A percentile compares a stretch with the other conserved stretches of the same genome.
phyloP scores from a whole-genome alignment of 1,140 invertebrate species.

The Meteorus sp. region DNA sequence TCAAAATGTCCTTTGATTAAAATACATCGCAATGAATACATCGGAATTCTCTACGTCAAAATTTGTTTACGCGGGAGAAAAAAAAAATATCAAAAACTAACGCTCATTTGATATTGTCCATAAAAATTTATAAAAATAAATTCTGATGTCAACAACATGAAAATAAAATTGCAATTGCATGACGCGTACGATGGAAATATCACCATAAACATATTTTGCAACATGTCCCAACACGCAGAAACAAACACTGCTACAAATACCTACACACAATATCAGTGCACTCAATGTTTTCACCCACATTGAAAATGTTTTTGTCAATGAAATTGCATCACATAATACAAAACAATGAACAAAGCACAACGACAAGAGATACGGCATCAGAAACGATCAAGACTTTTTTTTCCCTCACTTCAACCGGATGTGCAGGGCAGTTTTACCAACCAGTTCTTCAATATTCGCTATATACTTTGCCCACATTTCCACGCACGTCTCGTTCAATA shows the following conservation, averaged over 20 bases:
- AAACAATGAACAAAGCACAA: not conserved
- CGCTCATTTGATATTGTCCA: constrained; percentile 10
- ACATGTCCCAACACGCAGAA: no score
- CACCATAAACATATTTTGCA: no score
- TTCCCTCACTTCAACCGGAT: not conserved
- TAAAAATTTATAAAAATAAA: not conserved
- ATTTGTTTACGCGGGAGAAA: not conserved
- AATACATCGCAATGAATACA: no score
- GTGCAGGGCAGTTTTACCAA: constrained; percentile 3
- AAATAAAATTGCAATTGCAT: no score
- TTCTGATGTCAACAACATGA: not conserved
- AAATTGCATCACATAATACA: not conserved
- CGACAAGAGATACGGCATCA: not conserved
- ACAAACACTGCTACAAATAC: no score
- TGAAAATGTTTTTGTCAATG: not conserved
- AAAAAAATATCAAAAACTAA: constrained; percentile 15
- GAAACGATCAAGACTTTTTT: no score
- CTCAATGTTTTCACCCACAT: not conserved
- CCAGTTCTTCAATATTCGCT: constrained; percentile 5
- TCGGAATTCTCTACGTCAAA: no score
- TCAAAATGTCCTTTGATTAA: no score
- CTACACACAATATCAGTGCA: not conserved
- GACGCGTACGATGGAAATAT: no score
- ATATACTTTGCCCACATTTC: not conserved
- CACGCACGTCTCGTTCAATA: not conserved